Base-by-base conservation (phyloP, 1,140 invertebrate species). In the Portunus trituberculatus region DNA sequence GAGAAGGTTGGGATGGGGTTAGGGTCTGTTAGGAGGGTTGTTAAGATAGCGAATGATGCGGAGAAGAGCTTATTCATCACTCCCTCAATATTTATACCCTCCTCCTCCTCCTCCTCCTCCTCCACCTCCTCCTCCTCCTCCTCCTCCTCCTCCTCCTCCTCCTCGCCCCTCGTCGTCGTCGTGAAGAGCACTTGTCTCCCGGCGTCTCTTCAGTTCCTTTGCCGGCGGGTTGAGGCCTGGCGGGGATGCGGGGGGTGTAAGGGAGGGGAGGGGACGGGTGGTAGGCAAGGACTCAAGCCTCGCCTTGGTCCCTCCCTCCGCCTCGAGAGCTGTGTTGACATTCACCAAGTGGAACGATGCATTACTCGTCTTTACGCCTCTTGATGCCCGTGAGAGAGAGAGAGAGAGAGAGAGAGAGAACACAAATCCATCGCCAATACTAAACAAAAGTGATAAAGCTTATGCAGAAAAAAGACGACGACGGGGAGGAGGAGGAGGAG, bases 341-440 rank as follows among this genome's bases (percentile, higher is more conserved):
- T 76, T 76, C 67, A 76, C 20, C 20, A 20, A 76, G 20, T 76
- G 67, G n/a, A n/a, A 76, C 67, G 67, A 76, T n/a, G 67, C 67
- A 76, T 76, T 76, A 76, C 67, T 20, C n/a, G 67, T 25, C 67
- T 76, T 76, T 76, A 76, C 67, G 67, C 67, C 67, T n/a, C 67
- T 76, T 76, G n/a, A n/a, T 76, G 67, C n/a, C 6, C n/a, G 67
- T 20, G 67, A 76, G 67, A 76, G 67, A 76, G 67, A 76, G 67
- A 76, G 67, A 76, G 67, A 76, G 67, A 76, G 67, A 76, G 67
- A 76, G 67, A 76, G 67, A 76, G 67, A 76, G 67, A 76, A 20
- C 6, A 52, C n/a, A n/a, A n/a, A n/a, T n/a, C n/a, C n/a, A n/a
- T n/a, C n/a, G n/a, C n/a, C n/a, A n/a, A n/a, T n/a, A n/a, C n/a